phyloP scores from a whole-genome alignment of 1,140 invertebrate species.

The Plutomurus gul region DNA sequence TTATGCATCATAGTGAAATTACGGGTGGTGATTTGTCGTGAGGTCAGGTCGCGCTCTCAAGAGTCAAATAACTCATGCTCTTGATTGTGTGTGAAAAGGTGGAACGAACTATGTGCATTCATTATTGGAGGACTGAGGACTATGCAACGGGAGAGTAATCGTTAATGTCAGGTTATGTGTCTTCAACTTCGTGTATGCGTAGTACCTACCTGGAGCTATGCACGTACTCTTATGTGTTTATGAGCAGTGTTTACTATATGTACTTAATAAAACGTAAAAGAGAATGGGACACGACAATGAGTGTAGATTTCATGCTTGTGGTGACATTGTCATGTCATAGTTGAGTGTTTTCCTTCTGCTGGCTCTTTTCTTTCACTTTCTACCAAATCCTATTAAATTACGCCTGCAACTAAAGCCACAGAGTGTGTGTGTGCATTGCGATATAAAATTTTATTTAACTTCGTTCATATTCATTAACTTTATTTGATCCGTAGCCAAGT shows the following conservation, averaged over 20 bases:
- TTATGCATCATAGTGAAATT: neutral
- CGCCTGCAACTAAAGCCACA: neutral
- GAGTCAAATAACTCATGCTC: neutral
- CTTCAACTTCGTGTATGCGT: neutral
- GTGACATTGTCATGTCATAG: conserved; percentile 2
- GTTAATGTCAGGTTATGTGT: neutral
- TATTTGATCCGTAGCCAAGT: too few relatives aligned
- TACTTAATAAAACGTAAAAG: too few relatives aligned
- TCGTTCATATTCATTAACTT: too few relatives aligned
- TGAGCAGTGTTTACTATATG: too few relatives aligned
- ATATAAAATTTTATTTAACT: too few relatives aligned
- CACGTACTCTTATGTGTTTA: too few relatives aligned
- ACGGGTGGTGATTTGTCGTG: neutral
- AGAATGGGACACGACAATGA: neutral
- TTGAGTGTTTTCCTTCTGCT: neutral
- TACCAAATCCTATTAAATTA: conserved; percentile 5
- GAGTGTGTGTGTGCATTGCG: neutral
- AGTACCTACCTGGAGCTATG: too few relatives aligned
- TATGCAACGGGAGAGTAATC: neutral
- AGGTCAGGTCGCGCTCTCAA: conserved; percentile 8
- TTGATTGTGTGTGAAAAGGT: neutral
- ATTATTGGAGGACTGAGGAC: neutral
- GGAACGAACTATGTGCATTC: neutral
- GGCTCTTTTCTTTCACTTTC: neutral
- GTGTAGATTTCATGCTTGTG: neutral